phyloP scores from a whole-genome alignment of 2,797 vertebrate species.

The Squalus acanthias region DNA sequence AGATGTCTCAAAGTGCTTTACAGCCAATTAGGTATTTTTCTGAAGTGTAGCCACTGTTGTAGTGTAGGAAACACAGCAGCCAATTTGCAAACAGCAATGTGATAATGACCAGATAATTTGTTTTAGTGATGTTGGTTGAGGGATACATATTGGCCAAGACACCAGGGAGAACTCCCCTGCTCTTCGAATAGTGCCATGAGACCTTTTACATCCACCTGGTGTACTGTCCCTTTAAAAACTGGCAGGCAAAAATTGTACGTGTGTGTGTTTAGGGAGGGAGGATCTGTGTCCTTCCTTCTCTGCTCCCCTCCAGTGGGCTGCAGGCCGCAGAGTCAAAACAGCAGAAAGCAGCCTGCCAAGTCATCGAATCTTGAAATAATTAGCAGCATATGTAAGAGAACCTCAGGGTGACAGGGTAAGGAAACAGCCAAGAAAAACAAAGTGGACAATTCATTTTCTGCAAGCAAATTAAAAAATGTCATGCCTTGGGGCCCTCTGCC shows the following conservation, averaged over 20 bases:
- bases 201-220: neutral
- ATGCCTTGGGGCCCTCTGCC: neutral
- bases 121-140: neutral
- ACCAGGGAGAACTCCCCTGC: neutral
- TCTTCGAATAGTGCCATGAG: neutral
- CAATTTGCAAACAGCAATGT: neutral
- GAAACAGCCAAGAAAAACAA: slow-evolving; percentile 30
- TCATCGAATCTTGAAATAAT: slow-evolving; percentile 24
- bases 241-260: neutral
- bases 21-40: neutral
- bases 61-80: neutral
- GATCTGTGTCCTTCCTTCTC: slow-evolving; percentile 5
- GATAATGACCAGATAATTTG: neutral
- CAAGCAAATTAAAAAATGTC: neutral
- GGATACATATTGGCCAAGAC: neutral
- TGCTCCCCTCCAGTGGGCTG: neutral
- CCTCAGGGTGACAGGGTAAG: slow-evolving; percentile 24
- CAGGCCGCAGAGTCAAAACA: neutral
- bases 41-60: neutral
- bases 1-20: neutral
- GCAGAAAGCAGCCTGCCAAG: neutral
- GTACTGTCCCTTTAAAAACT: neutral
- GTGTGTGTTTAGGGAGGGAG: neutral
- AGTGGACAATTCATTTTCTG: slow-evolving; percentile 26
- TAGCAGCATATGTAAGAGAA: slow-evolving; percentile 21